These are phyloP conservation scores for Heliconius eleuchia DNA, from an alignment of 1,140 invertebrate species.

Conservation along the genomic window DNA sequence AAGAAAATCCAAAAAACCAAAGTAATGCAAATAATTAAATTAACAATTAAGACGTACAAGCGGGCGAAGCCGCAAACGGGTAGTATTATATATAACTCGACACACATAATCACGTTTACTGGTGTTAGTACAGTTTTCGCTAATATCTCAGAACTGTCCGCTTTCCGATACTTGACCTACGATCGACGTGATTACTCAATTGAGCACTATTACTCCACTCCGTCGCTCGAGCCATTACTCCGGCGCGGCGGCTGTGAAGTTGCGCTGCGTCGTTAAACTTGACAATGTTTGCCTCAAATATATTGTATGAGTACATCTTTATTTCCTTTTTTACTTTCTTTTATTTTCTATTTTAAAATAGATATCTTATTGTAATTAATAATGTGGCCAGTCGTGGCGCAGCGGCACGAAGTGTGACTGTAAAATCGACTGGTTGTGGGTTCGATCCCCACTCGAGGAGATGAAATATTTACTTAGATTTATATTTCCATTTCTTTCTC, in stretches of 20 bases:
- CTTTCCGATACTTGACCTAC: slow-evolving; percentile 16
- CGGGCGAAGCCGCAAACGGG: too few relatives aligned
- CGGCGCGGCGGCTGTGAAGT: slow-evolving; percentile 7
- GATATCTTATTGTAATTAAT: too few relatives aligned
- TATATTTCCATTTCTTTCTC: too few relatives aligned
- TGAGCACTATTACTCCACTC: slow-evolving; percentile 12
- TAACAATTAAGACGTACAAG: too few relatives aligned
- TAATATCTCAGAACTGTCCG: neutral
- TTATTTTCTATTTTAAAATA: too few relatives aligned
- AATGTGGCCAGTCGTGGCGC: too few relatives aligned
- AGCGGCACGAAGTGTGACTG: too few relatives aligned
- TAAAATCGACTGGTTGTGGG: too few relatives aligned
- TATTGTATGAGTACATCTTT: neutral
- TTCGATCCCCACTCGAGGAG: too few relatives aligned
- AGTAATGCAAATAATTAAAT: too few relatives aligned
- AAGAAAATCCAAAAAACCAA: too few relatives aligned
- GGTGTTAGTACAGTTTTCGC: neutral
- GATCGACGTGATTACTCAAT: slow-evolving; percentile 17
- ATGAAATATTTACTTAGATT: too few relatives aligned
- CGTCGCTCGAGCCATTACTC: slow-evolving; percentile 3
- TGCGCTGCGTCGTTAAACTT: neutral
- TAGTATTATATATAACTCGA: neutral
- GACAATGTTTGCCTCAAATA: neutral
- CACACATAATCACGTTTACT: neutral
- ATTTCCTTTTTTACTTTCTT: neutral